These are phyloP conservation scores for Chiloscyllium plagiosum DNA, from an alignment of 2,113 vertebrate species.

Conservation along the genomic window DNA sequence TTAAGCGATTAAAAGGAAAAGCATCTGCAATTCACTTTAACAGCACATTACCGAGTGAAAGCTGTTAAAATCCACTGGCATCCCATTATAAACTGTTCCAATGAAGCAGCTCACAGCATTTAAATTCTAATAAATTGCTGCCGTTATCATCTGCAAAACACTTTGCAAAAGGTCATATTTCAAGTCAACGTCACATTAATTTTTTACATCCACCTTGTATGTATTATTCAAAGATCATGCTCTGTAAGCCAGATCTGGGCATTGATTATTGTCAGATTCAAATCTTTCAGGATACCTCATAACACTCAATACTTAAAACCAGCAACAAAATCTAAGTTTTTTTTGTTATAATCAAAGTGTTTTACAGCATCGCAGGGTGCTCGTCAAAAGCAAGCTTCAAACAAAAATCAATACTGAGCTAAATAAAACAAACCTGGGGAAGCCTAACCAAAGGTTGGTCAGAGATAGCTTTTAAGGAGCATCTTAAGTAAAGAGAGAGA, in stretches of 20 bases:
- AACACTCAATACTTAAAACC: background rate
- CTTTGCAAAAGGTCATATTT: background rate
- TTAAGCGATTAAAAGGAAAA: background rate
- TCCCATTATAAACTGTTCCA: background rate
- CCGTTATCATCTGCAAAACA: background rate
- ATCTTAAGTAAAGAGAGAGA: too few species aligned
- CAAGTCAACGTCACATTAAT: background rate
- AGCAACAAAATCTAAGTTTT: background rate
- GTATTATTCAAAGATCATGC: background rate
- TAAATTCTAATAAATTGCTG: conserved; percentile 20
- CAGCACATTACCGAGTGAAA: conserved; percentile 8
- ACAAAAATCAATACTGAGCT: too few species aligned
- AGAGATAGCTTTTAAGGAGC: too few species aligned
- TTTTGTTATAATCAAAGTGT: background rate
- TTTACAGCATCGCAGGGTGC: too few species aligned
- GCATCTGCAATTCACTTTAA: background rate
- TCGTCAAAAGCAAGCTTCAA: background rate
- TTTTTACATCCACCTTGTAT: background rate
- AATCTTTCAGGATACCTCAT: background rate
- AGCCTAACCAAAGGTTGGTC: too few species aligned
- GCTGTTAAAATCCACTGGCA: background rate
- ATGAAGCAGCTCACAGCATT: background rate
- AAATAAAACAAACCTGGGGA: too few species aligned
- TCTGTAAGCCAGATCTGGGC: background rate
- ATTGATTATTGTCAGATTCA: background rate